A percentile compares a stretch with the other conserved stretches of the same genome.
These are phyloP conservation scores for Sebastiscus albofasciatus DNA, from an alignment of 2,797 vertebrate genomes.

Conservation along the genomic window DNA sequence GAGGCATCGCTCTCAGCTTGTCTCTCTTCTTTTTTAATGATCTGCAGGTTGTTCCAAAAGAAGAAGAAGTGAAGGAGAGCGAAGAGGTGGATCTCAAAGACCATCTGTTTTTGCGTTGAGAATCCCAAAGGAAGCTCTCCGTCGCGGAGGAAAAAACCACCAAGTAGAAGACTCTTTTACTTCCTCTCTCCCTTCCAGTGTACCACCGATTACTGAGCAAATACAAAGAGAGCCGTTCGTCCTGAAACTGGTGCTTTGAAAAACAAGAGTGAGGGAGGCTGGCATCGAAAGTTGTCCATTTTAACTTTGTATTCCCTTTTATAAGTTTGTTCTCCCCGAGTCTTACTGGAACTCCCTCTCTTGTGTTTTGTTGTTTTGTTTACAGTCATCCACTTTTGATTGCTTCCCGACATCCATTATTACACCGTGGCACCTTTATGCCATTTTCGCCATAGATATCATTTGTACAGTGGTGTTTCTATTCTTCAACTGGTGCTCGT, in stretches of 20 bases:
- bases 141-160: constrained; percentile 44
- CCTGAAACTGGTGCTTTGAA: constrained; percentile 71
- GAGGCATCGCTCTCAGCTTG: constrained; percentile 68
- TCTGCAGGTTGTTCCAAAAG: constrained; percentile 82
- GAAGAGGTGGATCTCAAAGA: constrained; percentile 39
- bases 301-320: constrained; percentile 64
- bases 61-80: constrained; percentile 75
- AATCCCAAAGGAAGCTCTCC: constrained; percentile 49
- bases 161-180: constrained; percentile 63
- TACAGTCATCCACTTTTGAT: constrained; percentile 46
- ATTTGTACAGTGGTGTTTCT: constrained; percentile 79
- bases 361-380: constrained; percentile 66
- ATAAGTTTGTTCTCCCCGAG: constrained; percentile 58
- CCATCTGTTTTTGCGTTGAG: constrained; percentile 42
- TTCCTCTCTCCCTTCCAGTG: constrained; percentile 47
- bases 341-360: constrained; percentile 53
- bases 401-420: constrained; percentile 38
- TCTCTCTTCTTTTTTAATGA: constrained; percentile 16
- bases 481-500: constrained; percentile 80
- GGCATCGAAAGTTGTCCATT: constrained; percentile 45
- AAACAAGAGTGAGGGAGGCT: constrained; percentile 45
- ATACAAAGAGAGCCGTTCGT: constrained; percentile 51
- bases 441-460: constrained; percentile 49
- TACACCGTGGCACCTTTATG: constrained; percentile 15
- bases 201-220: constrained; percentile 68